Base-by-base conservation (phyloP, 2,888 invertebrate genomes). In the Phyllotreta cruciferae region DNA sequence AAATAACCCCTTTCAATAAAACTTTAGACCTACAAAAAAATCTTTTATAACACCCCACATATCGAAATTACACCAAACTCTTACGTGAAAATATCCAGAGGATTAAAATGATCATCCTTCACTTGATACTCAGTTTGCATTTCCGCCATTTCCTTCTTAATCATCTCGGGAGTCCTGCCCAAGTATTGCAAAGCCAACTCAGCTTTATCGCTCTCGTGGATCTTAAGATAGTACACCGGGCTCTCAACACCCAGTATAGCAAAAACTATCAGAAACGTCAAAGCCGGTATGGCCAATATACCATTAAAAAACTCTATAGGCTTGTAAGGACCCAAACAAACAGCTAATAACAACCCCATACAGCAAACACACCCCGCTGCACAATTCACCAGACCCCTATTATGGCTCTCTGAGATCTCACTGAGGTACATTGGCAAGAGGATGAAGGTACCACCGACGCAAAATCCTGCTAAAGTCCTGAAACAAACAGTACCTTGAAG, bases 351-450 rank as follows among this genome's bases (percentile, higher is more conserved):
- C 6, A 69, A 49, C 2, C 93, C 94, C 3, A 86, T 53, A 0
- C 82, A 83, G 42, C 93, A 87, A 81, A 92, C 91, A 45, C 88
- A 83, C 74, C 92, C 92, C 73, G 94, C 87, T 63, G 92, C 87
- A 0, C 94, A 90, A 1, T 94, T 94, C 0, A 95, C 82, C 0
- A 91, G 88, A 0, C 95, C 95, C 67, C 96, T 84, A n/a, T 89
- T 86, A 34, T 90, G 87, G 63, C 90, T 88, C 83, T 92, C 90
- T 4, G 94, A 87, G 49, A 94, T 91, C 81, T 96, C 96, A 42
- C 92, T 92, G 64, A 94, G 87, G 81, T 95, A 96, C 87, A 94
- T 91, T 0, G 95, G 93, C 0, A 89, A 86, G 0, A 90, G 87
- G 0, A 90, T 88, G 81, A 89, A 90, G 9, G 88, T 82, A 74